These are phyloP conservation scores for Synanceia verrucosa DNA, from an alignment of 2,797 vertebrate genomes.

Conservation along the genomic window DNA sequence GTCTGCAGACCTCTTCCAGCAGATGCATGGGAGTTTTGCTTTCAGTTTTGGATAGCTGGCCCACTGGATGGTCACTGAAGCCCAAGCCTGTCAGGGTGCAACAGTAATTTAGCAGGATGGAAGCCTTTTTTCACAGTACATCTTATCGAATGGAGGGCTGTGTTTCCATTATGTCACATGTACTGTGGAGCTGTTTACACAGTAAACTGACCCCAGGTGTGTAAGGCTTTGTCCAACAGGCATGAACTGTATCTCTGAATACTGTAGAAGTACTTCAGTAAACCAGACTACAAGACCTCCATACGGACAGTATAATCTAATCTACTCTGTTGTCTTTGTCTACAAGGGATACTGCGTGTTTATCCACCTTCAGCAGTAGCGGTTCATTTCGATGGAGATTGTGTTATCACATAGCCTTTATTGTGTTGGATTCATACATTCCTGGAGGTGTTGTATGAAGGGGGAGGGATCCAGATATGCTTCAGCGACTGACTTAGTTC, in stretches of 20 bases:
- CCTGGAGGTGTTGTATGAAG: constrained; percentile 10
- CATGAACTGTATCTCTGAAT: background rate
- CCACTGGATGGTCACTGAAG: background rate
- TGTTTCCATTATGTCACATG: too few species aligned
- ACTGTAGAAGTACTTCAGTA: too few species aligned
- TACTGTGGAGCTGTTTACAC: background rate
- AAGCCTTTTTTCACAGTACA: background rate
- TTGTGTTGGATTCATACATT: constrained; percentile 32
- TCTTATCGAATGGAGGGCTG: too few species aligned
- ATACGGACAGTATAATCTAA: background rate
- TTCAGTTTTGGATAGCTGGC: background rate
- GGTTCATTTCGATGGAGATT: background rate
- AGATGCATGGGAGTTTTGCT: background rate
- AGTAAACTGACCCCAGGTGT: background rate
- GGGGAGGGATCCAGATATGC: constrained; percentile 1
- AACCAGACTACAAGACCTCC: background rate
- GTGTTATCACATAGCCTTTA: constrained; percentile 8
- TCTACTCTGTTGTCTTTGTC: constrained; percentile 5
- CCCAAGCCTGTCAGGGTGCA: background rate
- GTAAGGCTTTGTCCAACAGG: background rate
- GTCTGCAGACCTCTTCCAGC: background rate
- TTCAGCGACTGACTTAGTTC: constrained; percentile 10
- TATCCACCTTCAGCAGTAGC: constrained; percentile 8
- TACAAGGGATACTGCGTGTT: background rate
- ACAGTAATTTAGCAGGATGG: background rate